phyloP scores from a whole-genome alignment of 2,888 invertebrate genomes.

The Eupithecia pulchellata region DNA sequence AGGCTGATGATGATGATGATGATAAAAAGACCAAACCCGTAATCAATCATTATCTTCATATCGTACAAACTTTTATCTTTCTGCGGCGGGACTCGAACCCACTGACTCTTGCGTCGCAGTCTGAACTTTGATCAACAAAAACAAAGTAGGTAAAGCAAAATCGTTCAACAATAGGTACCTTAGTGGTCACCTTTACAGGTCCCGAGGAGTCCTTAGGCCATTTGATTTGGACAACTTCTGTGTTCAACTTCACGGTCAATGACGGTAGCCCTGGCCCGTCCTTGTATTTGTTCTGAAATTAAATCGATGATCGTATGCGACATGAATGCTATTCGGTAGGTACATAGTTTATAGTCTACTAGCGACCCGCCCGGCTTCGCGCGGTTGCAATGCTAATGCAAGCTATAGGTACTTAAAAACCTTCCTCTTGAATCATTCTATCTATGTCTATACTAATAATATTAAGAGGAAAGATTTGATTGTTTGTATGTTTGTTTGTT shows the following conservation, averaged over 20 bases:
- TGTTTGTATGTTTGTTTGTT: too few relatives aligned
- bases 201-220: conserved; percentile 57
- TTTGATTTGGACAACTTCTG: conserved; percentile 61
- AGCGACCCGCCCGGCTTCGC: too few relatives aligned
- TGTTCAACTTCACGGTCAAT: conserved; percentile 61
- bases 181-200: conserved; percentile 72
- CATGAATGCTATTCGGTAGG: too few relatives aligned
- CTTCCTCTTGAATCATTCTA: too few relatives aligned
- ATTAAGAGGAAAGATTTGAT: too few relatives aligned
- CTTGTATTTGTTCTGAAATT: conserved; percentile 67
- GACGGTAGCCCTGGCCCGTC: conserved; percentile 64
- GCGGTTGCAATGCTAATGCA: too few relatives aligned
- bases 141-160: neutral
- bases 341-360: too few relatives aligned
- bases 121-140: neutral
- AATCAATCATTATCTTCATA: neutral
- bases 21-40: too few relatives aligned
- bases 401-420: too few relatives aligned
- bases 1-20: too few relatives aligned
- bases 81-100: neutral
- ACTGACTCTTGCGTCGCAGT: neutral
- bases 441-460: too few relatives aligned
- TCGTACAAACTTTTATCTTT: neutral
- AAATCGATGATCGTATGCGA: too few relatives aligned
- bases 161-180: conserved; percentile 14